These are phyloP conservation scores for Mastigias papua DNA, from an alignment of 30 jellyfish, hydroid and myxozoan genomes.

Conservation along the genomic window DNA sequence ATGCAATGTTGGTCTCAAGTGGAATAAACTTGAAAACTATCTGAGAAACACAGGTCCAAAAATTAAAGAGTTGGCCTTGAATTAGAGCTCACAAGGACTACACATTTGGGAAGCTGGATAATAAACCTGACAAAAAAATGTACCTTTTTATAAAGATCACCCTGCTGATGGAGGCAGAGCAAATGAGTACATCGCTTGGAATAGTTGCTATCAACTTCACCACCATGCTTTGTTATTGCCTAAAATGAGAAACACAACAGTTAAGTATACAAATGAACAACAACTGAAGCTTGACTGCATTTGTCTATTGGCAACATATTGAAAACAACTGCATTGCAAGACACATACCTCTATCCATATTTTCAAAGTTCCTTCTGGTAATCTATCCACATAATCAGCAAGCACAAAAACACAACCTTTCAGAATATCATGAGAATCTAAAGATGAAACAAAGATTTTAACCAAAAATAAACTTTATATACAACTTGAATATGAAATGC, in stretches of 20 bases:
- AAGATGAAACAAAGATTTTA: not conserved
- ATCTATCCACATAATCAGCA: conserved; percentile 74
- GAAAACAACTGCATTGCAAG: not conserved
- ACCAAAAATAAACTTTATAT: not conserved
- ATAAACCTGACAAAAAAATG: no score
- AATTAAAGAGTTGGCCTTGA: no score
- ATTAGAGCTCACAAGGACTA: no score
- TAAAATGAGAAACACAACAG: not conserved
- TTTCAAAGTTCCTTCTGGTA: conserved; percentile 79
- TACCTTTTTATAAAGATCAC: conserved; percentile 76
- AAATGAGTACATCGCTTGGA: conserved; percentile 80
- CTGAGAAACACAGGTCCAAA: no score
- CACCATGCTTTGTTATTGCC: conserved; percentile 76
- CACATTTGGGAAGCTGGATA: no score
- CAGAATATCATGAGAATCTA: conserved; percentile 71
- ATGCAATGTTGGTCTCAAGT: no score
- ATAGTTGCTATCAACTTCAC: conserved; percentile 71
- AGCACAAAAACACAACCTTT: conserved; percentile 74
- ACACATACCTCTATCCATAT: conserved; percentile 78
- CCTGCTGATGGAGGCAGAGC: conserved; percentile 84
- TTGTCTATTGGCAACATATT: not conserved
- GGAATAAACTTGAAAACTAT: no score
- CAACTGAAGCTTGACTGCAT: not conserved
- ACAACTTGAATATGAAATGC: no score
- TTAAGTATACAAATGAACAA: not conserved